Evolutionary conservation across 2,888 invertebrate genomes (phyloP), one percentile per base, ranked within the genome.

Genomic region (Parascotia fuliginaria): DNA sequence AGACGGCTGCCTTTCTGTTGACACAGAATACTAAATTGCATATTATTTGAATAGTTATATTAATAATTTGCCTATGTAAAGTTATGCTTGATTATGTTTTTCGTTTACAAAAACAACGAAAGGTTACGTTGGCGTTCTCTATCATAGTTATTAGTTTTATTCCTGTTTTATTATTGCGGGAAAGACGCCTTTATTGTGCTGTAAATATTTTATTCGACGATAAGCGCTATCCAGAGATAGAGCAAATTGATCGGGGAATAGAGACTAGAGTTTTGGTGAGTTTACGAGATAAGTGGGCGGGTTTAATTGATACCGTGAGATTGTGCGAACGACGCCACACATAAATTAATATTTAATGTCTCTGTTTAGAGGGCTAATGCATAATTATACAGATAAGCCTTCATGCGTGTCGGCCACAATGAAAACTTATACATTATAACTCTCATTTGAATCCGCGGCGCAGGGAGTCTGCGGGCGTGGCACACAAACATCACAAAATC

Each of bases 121-220:
- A 60, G 13, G 55, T 55, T 62, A 64, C 70, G 66, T 75, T 43
- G 71, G 64, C 72, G 73, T 73, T 75, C 75, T 83, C 77, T 89
- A 87, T 87, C 83, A 65, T 70, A 66, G 75, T 84, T 87, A 85
- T 87, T 83, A 82, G 79, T 75, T 83, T 82, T 85, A 85, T 87
- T 87, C 85, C 88, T 83, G 84, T 75, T 83, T 82, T 85, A 85
- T 87, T 87, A 87, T 89, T 83, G 84, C 77, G 72, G 75, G n/a
- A n/a, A 56, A 74, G 79, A 82, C 79, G 83, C 79, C 77, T 90
- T 89, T 90, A 90, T 89, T 84, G 82, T 86, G 87, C 83, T 86
- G 87, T 91, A 88, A 90, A 92, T 90, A 90, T 88, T 91, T 88
- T 86, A 90, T 86, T 77, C 74, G 69, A 66, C 72, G 89, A 90